Evolutionary conservation across 2,888 invertebrate species (phyloP).

Genomic region (Zele albiditarsus): DNA sequence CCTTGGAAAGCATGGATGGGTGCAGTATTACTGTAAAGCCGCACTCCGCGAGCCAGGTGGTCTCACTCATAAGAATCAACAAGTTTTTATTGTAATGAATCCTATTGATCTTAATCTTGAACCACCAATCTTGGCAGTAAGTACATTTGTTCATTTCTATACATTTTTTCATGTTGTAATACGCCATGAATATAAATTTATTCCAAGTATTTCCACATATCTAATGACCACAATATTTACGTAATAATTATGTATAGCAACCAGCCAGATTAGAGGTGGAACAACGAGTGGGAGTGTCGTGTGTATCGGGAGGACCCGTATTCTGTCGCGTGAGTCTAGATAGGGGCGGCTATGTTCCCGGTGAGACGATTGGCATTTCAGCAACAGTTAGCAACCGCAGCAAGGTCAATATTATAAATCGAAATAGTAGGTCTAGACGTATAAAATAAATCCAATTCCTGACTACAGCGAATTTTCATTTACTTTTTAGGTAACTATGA

Average conservation of each 20-base stretch:
- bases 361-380: slow-evolving; percentile 90
- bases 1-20: slow-evolving; percentile 95
- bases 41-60: slow-evolving; percentile 91
- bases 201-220: slow-evolving; percentile 3
- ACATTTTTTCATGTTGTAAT: background rate
- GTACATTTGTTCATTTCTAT: slow-evolving; percentile 64
- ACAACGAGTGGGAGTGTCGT: slow-evolving; percentile 90
- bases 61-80: slow-evolving; percentile 94
- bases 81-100: slow-evolving; percentile 98
- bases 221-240: slow-evolving; percentile 18
- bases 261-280: slow-evolving; percentile 93
- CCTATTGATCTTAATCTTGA: slow-evolving; percentile 94
- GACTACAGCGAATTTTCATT: background rate
- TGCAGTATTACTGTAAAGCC: slow-evolving; percentile 94
- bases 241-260: slow-evolving; percentile 76
- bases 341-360: slow-evolving; percentile 95
- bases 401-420: slow-evolving; percentile 74
- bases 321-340: slow-evolving; percentile 90
- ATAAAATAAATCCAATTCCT: background rate
- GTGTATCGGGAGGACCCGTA: slow-evolving; percentile 91
- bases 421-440: background rate
- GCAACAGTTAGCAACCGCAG: slow-evolving; percentile 91
- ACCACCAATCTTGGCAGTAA: slow-evolving; percentile 89
- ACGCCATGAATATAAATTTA: background rate
- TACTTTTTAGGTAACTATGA: slow-evolving; percentile 77